Evolutionary conservation across 37 sponge, comb jelly and placozoan species (phyloP), one percentile per base, ranked within the genome.

Genomic region (Beroe forskalii): DNA sequence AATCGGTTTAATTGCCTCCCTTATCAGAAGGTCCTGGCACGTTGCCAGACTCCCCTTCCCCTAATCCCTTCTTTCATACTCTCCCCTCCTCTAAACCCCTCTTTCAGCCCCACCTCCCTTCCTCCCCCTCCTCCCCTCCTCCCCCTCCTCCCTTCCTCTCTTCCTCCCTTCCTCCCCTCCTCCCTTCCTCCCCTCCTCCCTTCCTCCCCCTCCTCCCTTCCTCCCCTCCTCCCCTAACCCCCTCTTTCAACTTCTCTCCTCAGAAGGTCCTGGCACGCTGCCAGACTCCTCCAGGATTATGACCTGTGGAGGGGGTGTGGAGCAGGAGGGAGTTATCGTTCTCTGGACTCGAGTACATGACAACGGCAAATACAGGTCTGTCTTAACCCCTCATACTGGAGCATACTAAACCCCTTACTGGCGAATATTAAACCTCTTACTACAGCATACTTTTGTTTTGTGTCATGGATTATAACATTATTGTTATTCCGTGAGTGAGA

Each of bases 281-380:
- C 55, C 55, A 48, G 55, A 48, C 25, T 64, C 66, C 4, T 22
- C 25, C 17, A 4, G 25, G 25, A 64, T 80, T 22, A 24, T 80
- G 86, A 80, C 86, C 27, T 80, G 86, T 25, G 86, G 86, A 3
- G 86, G 86, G 1, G 55, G 55, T n/a, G 2, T 80, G 27, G 55
- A 44, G 2, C 86, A 80, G 86, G 86, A 80, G 44, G 86, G 86
- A 22, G 86, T 38, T 24, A n/a, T 80, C 1, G 86, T 80, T 0
- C 55, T 80, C 38, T 80, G 86, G 86, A 80, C 38, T 1, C 12
- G 55, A n/a, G 30, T 44, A 25, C 37, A 37, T 8, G 86, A 80
- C 72, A 69, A 32, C 32, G 72, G 32, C 14, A 69, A 69, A 48
- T 48, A 48, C 55, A 48, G 55, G 55, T 48, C 12, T 6, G 12